Evolutionary conservation across 2,797 vertebrate species (phyloP).

Genomic region (Amphiprion clarkii): DNA sequence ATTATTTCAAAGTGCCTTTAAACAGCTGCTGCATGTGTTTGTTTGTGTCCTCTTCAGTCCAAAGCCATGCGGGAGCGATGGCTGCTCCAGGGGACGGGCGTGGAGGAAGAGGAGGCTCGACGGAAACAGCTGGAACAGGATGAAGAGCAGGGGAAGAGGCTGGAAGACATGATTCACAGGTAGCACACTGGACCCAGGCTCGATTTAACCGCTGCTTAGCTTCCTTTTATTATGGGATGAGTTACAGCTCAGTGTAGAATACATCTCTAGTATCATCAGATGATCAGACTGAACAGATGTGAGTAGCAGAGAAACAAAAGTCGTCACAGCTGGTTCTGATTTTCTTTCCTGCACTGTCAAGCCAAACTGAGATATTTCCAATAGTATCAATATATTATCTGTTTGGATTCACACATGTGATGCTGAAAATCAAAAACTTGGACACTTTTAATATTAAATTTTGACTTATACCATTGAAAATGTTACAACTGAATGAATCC

Average conservation of each 20-base stretch:
- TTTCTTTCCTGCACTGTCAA: neutral
- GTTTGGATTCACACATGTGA: neutral
- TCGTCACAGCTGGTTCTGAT: constrained; percentile 28
- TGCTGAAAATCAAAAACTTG: neutral
- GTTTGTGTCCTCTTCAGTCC: constrained; percentile 85
- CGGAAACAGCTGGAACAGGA: constrained; percentile 93
- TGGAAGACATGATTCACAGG: constrained; percentile 94
- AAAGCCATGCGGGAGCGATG: constrained; percentile 97
- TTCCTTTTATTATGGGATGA: neutral
- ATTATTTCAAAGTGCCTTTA: no score
- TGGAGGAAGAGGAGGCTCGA: constrained; percentile 90
- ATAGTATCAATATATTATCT: constrained; percentile 6
- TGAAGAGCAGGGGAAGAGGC: constrained; percentile 91
- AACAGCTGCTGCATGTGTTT: neutral
- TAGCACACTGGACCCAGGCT: constrained; percentile 64
- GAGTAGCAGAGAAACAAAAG: neutral
- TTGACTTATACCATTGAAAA: constrained; percentile 6
- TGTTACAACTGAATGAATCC: neutral
- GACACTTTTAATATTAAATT: neutral
- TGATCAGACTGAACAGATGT: constrained; percentile 26
- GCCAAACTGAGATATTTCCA: neutral
- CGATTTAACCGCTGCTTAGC: neutral
- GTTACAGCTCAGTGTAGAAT: neutral
- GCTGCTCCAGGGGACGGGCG: constrained; percentile 93
- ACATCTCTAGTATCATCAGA: constrained; percentile 1